Percentiles rank a stretch among this genome's conserved stretches.
Conservation (phyloP, 2,797 vertebrate species). For the Tapirus indicus region DNA sequence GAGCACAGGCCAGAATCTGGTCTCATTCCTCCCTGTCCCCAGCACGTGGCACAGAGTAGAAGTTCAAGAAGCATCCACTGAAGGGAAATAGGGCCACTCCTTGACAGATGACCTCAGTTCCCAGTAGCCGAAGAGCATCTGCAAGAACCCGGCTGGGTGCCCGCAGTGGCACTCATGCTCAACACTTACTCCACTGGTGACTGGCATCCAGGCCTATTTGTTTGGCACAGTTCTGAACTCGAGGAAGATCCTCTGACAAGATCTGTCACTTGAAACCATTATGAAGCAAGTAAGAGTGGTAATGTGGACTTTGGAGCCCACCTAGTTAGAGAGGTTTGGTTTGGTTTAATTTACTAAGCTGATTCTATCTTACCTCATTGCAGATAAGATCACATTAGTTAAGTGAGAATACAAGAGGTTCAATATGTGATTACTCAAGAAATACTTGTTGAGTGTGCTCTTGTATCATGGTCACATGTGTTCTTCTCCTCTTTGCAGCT, state of each 20-base stretch:
- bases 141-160: not conserved
- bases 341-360: not conserved
- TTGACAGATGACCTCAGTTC: not conserved
- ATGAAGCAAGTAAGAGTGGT: not conserved
- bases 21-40: not conserved
- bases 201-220: not conserved
- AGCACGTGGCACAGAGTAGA: not conserved
- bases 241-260: not conserved
- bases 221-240: not conserved
- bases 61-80: not conserved
- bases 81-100: not conserved
- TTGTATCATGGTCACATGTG: not conserved
- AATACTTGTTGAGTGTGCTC: not conserved
- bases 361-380: not conserved
- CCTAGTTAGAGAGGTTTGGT: not conserved
- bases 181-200: not conserved
- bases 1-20: not conserved
- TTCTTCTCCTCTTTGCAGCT: not conserved
- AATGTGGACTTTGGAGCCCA: not conserved
- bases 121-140: not conserved
- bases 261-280: not conserved
- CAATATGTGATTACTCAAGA: not conserved
- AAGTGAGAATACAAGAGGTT: not conserved
- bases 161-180: not conserved
- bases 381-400: not conserved